phyloP scores from a whole-genome alignment of 2,113 vertebrate species.

The Erythrocebus patas region DNA sequence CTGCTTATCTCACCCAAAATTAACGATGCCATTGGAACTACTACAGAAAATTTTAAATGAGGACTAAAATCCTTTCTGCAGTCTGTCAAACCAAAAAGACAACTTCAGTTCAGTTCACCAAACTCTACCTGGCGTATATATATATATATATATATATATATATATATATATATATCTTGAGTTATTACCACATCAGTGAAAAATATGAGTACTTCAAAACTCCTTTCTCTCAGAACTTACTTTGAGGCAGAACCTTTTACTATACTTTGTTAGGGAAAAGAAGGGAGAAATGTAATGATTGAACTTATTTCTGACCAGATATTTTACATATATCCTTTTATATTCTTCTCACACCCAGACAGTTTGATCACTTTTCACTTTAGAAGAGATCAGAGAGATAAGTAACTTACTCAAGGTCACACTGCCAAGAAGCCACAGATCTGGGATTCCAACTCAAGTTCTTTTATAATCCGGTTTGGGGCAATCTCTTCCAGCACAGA shows the following conservation, averaged over 20 bases:
- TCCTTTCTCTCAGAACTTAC: neutral
- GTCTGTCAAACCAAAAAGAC: neutral
- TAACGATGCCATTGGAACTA: neutral
- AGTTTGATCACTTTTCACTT: neutral
- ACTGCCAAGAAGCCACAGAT: neutral
- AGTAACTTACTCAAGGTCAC: neutral
- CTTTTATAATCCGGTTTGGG: neutral
- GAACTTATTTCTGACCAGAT: neutral
- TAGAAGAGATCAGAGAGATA: neutral
- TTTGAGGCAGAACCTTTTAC: neutral
- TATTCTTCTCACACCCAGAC: neutral
- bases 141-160: too few relatives aligned
- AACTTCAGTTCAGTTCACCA: neutral
- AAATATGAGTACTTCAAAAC: neutral
- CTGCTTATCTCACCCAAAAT: neutral
- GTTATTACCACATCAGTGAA: too few relatives aligned
- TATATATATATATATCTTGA: neutral
- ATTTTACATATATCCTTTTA: neutral
- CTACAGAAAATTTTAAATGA: neutral
- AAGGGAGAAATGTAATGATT: neutral
- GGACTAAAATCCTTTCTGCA: neutral
- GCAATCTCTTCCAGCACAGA: neutral
- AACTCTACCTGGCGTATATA: neutral
- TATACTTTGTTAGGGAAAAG: neutral
- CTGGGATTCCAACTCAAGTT: neutral